phyloP scores from a whole-genome alignment of 2,797 vertebrate species.

The Hyperoplus immaculatus region DNA sequence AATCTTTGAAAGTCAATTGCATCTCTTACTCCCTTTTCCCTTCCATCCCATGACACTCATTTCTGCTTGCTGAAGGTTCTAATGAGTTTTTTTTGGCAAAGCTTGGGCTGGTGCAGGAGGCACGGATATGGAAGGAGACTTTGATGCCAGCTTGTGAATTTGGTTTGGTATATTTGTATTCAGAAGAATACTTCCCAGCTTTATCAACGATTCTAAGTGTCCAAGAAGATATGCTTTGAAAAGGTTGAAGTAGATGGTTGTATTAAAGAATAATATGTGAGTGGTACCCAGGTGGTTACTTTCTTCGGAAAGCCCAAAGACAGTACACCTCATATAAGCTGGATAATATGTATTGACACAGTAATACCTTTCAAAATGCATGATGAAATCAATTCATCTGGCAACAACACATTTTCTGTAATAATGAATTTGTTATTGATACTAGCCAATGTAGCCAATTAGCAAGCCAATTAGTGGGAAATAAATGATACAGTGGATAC shows the following conservation, averaged over 20 bases:
- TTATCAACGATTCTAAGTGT: conserved; percentile 37
- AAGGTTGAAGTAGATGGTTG: neutral
- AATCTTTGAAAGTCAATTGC: conserved; percentile 70
- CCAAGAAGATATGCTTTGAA: conserved; percentile 13
- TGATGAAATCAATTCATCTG: neutral
- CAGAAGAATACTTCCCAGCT: conserved; percentile 63
- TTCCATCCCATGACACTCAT: conserved; percentile 64
- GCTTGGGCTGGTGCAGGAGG: conserved; percentile 61
- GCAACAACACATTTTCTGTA: neutral
- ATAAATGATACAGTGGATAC: neutral
- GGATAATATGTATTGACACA: neutral
- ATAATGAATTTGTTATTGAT: conserved; percentile 36
- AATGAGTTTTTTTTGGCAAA: conserved; percentile 76
- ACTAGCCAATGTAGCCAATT: conserved; percentile 30
- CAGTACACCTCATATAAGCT: neutral
- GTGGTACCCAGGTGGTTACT: neutral
- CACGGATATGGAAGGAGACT: conserved; percentile 52
- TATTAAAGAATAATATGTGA: conserved; percentile 4
- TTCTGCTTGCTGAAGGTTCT: conserved; percentile 67
- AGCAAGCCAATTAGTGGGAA: conserved; percentile 26
- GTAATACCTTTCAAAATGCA: neutral
- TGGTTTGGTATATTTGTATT: conserved; percentile 45
- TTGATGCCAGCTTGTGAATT: conserved; percentile 75
- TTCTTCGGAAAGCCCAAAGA: conserved; percentile 4
- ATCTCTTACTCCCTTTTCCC: conserved; percentile 44